Conservation (phyloP, 2,888 invertebrate species). For the Bugulina stolonifera region DNA sequence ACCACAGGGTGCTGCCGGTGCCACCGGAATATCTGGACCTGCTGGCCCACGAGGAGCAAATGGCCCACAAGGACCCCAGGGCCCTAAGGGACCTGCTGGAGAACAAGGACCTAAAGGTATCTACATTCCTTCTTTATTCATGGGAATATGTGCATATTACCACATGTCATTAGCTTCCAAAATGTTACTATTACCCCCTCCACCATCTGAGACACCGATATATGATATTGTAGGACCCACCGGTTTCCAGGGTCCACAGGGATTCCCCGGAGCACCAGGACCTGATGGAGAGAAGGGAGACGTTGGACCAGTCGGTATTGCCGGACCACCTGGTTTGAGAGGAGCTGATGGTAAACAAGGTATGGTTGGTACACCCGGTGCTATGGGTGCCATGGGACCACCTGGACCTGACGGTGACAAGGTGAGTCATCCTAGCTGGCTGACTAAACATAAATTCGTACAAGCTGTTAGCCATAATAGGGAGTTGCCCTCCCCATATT, state of each 20-base stretch:
- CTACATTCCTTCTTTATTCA: too few relatives aligned
- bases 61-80: constrained; percentile 8
- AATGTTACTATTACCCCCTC: not conserved
- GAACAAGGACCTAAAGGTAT: not conserved
- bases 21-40: constrained; percentile 25
- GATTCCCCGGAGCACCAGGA: constrained; percentile 12
- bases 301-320: constrained; percentile 26
- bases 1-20: constrained; percentile 18
- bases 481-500: not conserved
- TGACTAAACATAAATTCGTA: not conserved
- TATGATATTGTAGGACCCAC: not conserved
- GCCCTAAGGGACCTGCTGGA: not conserved
- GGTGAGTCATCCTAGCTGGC: not conserved
- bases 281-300: constrained; percentile 18
- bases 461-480: not conserved
- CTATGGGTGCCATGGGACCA: constrained; percentile 27
- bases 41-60: constrained; percentile 27
- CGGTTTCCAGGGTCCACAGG: constrained; percentile 3
- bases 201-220: not conserved
- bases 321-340: constrained; percentile 27
- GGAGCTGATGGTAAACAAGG: constrained; percentile 27
- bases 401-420: constrained; percentile 24
- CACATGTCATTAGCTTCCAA: not conserved
- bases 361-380: constrained; percentile 29
- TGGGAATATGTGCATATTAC: not conserved